Conservation (phyloP, 1,140 invertebrate species). For the Artemia franciscana region DNA sequence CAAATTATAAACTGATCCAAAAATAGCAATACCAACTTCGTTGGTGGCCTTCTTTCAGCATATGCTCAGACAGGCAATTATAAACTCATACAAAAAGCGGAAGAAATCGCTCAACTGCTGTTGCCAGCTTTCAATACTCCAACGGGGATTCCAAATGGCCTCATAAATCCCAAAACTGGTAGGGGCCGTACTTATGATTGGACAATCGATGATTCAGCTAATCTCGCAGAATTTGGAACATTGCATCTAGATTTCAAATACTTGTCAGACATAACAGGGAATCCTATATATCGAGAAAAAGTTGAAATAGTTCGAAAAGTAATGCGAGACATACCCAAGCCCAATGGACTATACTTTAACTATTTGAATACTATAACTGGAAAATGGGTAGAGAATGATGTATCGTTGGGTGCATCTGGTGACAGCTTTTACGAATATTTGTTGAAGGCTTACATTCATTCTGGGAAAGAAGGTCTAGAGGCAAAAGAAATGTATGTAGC, state of each 20-base stretch:
- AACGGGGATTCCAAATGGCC: conserved; percentile 82
- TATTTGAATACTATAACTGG: conserved; percentile 87
- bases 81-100: conserved; percentile 82
- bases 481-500: conserved; percentile 82
- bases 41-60: conserved; percentile 77
- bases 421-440: conserved; percentile 99
- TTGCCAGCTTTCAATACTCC: conserved; percentile 92
- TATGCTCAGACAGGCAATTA: conserved; percentile 85
- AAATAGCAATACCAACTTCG: conserved; percentile 92
- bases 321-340: conserved; percentile 62
- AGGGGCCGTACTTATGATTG: conserved; percentile 76
- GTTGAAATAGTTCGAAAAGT: too few relatives aligned
- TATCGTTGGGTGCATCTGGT: conserved; percentile 60
- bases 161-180: conserved; percentile 69
- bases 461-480: conserved; percentile 49
- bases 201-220: conserved; percentile 87
- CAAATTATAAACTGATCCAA: too few relatives aligned
- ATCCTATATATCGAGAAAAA: conserved; percentile 69
- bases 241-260: conserved; percentile 91
- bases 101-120: conserved; percentile 70
- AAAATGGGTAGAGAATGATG: conserved; percentile 92
- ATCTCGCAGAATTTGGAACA: conserved; percentile 90
- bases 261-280: conserved; percentile 78
- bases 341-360: conserved; percentile 85
- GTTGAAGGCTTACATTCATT: conserved; percentile 83